Conservation (phyloP, 2,113 vertebrate genomes). For the Nematolebias whitei region DNA sequence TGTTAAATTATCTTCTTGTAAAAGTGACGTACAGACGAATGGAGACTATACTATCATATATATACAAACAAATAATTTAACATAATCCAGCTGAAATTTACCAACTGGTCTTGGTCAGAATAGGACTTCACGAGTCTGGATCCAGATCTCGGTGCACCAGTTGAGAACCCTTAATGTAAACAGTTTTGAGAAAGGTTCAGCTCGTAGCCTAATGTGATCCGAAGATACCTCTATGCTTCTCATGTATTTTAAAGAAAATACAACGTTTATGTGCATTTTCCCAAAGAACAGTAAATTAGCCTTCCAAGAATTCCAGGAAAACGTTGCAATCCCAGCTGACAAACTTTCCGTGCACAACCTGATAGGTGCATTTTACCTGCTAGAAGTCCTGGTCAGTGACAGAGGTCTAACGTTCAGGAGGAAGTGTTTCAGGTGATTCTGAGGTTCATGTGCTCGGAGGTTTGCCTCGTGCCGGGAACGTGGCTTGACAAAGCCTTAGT, state of each 20-base stretch:
- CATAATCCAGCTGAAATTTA: too few species aligned
- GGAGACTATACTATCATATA: too few species aligned
- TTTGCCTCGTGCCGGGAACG: conserved; percentile 74
- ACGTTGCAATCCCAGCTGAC: background rate
- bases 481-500: conserved; percentile 67
- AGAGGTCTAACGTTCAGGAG: conserved; percentile 7
- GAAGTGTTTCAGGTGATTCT: conserved; percentile 17
- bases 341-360: background rate
- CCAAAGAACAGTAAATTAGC: background rate
- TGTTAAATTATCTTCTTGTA: too few species aligned
- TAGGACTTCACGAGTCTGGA: too few species aligned
- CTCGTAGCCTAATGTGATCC: too few species aligned
- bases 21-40: too few species aligned
- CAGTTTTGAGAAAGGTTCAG: too few species aligned
- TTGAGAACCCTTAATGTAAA: too few species aligned
- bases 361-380: background rate
- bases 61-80: too few species aligned
- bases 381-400: background rate
- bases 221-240: background rate
- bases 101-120: too few species aligned
- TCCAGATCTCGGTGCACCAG: too few species aligned
- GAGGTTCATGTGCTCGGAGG: conserved; percentile 74
- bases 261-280: background rate
- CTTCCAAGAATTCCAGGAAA: conserved; percentile 7
- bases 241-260: too few species aligned